Conservation (phyloP, 2,113 vertebrate species). For the Nycticorax nycticorax region DNA sequence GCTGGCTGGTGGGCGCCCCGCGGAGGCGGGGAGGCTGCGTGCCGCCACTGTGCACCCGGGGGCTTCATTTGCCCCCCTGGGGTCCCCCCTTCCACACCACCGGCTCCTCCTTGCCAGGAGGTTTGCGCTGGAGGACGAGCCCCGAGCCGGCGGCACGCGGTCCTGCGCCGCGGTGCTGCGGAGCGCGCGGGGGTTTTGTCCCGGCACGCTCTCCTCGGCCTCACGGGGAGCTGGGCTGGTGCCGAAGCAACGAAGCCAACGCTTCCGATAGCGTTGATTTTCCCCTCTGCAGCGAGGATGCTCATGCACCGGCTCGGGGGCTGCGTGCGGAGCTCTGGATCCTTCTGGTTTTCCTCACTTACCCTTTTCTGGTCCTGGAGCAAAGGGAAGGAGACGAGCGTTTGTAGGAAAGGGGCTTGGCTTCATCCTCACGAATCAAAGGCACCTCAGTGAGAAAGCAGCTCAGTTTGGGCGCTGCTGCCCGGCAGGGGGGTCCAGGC, state of each 20-base stretch:
- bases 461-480: too few relatives aligned
- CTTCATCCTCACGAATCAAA: background rate
- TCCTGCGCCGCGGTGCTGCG: background rate
- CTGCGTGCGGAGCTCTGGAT: background rate
- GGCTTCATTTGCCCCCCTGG: background rate
- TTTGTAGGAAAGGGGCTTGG: background rate
- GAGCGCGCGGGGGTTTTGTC: background rate
- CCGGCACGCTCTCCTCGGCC: background rate
- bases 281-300: background rate
- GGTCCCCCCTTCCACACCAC: background rate
- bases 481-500: background rate
- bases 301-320: fast-evolving
- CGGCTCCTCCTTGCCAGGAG: background rate
- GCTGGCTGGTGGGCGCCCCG: fast-evolving
- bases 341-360: background rate
- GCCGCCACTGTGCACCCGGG: background rate
- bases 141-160: background rate
- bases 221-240: background rate
- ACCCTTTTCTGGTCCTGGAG: background rate
- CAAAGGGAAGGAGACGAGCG: background rate
- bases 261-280: background rate
- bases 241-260: background rate
- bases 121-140: background rate
- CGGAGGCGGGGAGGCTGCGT: too few relatives aligned
- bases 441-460: background rate